These are phyloP conservation scores for Coptotermes formosanus DNA, from an alignment of 1,140 invertebrate species.

Conservation along the genomic window DNA sequence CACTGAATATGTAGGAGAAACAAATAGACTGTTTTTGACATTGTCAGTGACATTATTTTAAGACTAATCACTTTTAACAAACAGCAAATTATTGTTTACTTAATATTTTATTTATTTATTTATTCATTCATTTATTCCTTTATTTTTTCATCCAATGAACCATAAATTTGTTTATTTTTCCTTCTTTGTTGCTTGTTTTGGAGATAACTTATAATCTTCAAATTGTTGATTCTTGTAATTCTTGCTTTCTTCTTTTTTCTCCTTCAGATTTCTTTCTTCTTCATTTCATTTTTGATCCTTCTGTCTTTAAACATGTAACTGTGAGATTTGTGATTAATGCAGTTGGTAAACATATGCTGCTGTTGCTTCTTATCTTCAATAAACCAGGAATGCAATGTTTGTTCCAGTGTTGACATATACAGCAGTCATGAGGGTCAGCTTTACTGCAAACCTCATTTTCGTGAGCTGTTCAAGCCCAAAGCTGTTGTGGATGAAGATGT, in stretches of 20 bases:
- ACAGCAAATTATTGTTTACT: too few species aligned
- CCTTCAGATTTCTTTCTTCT: background rate
- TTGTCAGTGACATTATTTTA: too few species aligned
- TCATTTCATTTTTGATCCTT: background rate
- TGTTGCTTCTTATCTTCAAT: background rate
- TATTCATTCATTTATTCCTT: background rate
- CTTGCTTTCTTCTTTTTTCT: too few species aligned
- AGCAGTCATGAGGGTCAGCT: slow-evolving; percentile 82
- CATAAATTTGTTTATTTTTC: background rate
- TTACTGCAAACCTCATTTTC: slow-evolving; percentile 93
- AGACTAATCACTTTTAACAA: too few species aligned
- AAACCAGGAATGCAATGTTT: slow-evolving; percentile 29
- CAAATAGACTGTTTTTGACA: too few species aligned
- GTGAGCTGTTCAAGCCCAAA: slow-evolving; percentile 87
- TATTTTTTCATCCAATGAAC: background rate
- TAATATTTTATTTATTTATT: too few species aligned
- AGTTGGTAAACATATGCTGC: background rate
- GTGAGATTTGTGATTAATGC: background rate
- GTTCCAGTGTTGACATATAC: slow-evolving; percentile 81
- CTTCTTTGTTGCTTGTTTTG: too few species aligned
- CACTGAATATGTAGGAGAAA: too few species aligned
- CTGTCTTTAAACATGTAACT: background rate
- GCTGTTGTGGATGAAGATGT: slow-evolving; percentile 68
- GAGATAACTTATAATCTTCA: too few species aligned
- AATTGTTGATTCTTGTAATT: too few species aligned